Evolutionary conservation across 2,888 invertebrate genomes (phyloP).

Genomic region (Cephus spinipes): DNA sequence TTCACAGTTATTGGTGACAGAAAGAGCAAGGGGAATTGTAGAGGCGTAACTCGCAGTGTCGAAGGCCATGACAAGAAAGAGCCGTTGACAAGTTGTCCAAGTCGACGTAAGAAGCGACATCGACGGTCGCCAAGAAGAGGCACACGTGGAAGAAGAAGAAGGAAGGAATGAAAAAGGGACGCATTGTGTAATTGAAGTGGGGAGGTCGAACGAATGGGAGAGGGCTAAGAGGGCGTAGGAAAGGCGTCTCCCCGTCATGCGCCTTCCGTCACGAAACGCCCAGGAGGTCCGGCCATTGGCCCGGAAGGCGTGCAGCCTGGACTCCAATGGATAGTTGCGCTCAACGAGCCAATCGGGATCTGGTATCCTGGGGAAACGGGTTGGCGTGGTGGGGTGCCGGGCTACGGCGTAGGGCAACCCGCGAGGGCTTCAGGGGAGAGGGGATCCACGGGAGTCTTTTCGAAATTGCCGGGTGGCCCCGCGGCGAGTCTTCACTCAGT

Average conservation of each 20-base stretch:
- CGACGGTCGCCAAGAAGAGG: neutral
- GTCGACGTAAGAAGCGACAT: constrained; percentile 1
- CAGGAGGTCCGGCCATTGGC: constrained; percentile 60
- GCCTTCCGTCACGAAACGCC: constrained; percentile 29
- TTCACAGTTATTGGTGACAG: neutral
- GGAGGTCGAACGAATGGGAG: constrained; percentile 1
- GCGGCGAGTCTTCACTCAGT: constrained; percentile 59
- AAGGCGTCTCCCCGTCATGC: constrained; percentile 42
- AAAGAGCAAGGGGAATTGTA: neutral
- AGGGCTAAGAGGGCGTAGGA: constrained; percentile 14
- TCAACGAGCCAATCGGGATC: constrained; percentile 56
- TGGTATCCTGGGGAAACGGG: constrained; percentile 51
- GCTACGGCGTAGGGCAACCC: constrained; percentile 31
- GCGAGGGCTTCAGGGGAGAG: constrained; percentile 28
- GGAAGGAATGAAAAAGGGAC: constrained; percentile 14
- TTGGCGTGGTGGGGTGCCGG: constrained; percentile 36
- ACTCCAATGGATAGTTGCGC: constrained; percentile 49
- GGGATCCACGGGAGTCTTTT: constrained; percentile 25
- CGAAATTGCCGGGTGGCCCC: constrained; percentile 67
- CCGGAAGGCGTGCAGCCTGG: constrained; percentile 47
- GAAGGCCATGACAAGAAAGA: neutral
- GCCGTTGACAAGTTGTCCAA: neutral
- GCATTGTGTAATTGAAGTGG: neutral
- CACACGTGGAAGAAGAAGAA: neutral
- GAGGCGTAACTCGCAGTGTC: neutral